Evolutionary conservation across 2,888 invertebrate genomes (phyloP).

Genomic region (Cheilosia grossa): DNA sequence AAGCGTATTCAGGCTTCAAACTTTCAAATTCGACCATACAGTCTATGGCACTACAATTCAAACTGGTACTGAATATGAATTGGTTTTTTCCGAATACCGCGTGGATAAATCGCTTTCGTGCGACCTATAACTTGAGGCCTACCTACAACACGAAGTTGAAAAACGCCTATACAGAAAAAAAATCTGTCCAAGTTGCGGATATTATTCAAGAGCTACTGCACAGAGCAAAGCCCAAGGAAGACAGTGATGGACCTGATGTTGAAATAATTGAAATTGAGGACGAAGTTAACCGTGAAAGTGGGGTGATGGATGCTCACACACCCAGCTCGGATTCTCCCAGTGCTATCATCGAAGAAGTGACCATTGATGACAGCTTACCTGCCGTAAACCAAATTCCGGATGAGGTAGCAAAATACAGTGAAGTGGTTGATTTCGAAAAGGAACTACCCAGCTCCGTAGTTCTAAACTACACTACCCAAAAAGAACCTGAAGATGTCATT

Average conservation of each 20-base stretch:
- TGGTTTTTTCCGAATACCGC: not conserved
- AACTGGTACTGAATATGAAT: not conserved
- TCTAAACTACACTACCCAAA: not conserved
- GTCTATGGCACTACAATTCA: conserved; percentile 24
- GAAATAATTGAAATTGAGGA: conserved; percentile 5
- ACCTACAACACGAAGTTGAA: not conserved
- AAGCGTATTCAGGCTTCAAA: not conserved
- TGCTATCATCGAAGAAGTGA: too few relatives aligned
- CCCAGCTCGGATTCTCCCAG: too few relatives aligned
- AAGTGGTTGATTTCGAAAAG: not conserved
- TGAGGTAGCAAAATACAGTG: not conserved
- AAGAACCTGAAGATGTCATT: not conserved
- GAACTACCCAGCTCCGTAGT: conserved; percentile 1
- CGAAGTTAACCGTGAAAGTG: not conserved
- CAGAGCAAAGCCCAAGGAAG: not conserved
- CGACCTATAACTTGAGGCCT: not conserved
- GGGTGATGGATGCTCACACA: not conserved
- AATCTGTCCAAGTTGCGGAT: conserved; percentile 10
- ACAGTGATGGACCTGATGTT: not conserved
- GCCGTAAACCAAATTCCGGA: not conserved
- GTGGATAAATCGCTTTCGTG: conserved; percentile 25
- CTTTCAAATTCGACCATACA: conserved; percentile 12
- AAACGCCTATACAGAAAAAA: conserved; percentile 8
- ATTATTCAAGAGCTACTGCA: conserved; percentile 24
- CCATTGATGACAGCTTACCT: too few relatives aligned